phyloP scores from a whole-genome alignment of 2,888 invertebrate genomes.

The Thyatira batis region DNA sequence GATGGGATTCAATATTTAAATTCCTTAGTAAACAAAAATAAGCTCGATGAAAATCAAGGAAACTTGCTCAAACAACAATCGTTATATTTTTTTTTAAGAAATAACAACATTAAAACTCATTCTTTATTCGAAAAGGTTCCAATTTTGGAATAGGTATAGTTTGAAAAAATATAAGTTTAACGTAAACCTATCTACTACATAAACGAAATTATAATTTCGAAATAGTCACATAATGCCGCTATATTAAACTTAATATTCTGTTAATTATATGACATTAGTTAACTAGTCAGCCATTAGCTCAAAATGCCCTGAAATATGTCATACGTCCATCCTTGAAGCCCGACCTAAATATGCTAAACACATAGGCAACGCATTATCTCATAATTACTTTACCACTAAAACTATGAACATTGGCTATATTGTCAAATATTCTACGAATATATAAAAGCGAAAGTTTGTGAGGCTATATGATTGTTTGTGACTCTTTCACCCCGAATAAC shows the following conservation, averaged over 20 bases:
- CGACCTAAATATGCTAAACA: conserved; percentile 58
- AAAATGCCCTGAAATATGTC: conserved; percentile 51
- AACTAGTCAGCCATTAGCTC: conserved; percentile 48
- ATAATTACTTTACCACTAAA: conserved; percentile 37
- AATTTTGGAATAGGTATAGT: too few relatives aligned
- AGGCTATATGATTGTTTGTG: too few relatives aligned
- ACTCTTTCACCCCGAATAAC: too few relatives aligned
- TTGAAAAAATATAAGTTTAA: too few relatives aligned
- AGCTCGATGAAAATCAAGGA: neutral
- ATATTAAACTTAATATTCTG: conserved; percentile 13
- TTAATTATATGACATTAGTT: conserved; percentile 45
- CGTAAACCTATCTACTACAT: too few relatives aligned
- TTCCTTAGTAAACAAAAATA: neutral
- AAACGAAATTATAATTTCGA: neutral
- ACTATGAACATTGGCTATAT: conserved; percentile 30
- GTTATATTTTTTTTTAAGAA: too few relatives aligned
- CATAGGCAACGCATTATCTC: conserved; percentile 40
- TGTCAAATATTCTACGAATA: too few relatives aligned
- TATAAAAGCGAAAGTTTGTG: too few relatives aligned
- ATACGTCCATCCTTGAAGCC: conserved; percentile 49
- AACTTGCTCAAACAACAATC: too few relatives aligned
- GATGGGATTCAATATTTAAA: neutral
- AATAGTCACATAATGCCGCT: neutral
- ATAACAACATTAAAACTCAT: too few relatives aligned
- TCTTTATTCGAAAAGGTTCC: too few relatives aligned